A percentile compares a stretch with the other conserved stretches of the same genome.
Evolutionary conservation across 2,113 vertebrate species (phyloP).

Genomic region (Lophius piscatorius): DNA sequence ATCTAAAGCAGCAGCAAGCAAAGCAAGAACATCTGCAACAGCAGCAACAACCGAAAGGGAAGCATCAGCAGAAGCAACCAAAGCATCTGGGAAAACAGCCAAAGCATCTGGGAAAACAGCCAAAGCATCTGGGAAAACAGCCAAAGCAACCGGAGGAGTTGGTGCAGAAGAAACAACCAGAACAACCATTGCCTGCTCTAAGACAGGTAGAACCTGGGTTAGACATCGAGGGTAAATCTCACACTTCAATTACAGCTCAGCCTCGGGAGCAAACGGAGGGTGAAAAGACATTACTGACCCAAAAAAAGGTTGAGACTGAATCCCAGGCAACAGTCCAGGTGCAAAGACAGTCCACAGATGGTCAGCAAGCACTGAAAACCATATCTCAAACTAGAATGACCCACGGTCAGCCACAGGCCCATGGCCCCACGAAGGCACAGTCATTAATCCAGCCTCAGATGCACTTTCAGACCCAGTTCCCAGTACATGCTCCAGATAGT

Average conservation of each 20-base stretch:
- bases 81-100: background rate
- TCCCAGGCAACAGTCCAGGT: background rate
- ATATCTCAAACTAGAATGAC: slow-evolving; percentile 23
- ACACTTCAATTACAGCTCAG: slow-evolving; percentile 8
- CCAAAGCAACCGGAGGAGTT: background rate
- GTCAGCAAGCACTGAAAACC: slow-evolving; percentile 21
- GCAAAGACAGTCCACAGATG: slow-evolving; percentile 7
- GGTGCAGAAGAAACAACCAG: slow-evolving; percentile 3
- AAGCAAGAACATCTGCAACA: background rate
- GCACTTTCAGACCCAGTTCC: slow-evolving; percentile 13
- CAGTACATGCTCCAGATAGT: slow-evolving; percentile 18
- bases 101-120: background rate
- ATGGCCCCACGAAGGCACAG: slow-evolving; percentile 12
- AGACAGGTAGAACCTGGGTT: slow-evolving; percentile 18
- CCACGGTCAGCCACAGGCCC: slow-evolving; percentile 18
- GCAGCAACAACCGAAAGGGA: slow-evolving; percentile 15
- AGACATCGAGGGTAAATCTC: slow-evolving; percentile 22
- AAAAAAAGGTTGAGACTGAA: slow-evolving; percentile 11
- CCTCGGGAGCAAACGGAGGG: slow-evolving; percentile 24
- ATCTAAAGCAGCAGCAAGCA: background rate
- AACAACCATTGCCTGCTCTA: slow-evolving; percentile 3
- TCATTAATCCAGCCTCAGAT: slow-evolving; percentile 8
- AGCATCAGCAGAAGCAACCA: background rate
- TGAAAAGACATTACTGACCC: slow-evolving; percentile 21
- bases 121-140: background rate